Evolutionary conservation across 2,797 vertebrate genomes (phyloP), one percentile per base, ranked within the genome.

Genomic region (Cygnus olor): DNA sequence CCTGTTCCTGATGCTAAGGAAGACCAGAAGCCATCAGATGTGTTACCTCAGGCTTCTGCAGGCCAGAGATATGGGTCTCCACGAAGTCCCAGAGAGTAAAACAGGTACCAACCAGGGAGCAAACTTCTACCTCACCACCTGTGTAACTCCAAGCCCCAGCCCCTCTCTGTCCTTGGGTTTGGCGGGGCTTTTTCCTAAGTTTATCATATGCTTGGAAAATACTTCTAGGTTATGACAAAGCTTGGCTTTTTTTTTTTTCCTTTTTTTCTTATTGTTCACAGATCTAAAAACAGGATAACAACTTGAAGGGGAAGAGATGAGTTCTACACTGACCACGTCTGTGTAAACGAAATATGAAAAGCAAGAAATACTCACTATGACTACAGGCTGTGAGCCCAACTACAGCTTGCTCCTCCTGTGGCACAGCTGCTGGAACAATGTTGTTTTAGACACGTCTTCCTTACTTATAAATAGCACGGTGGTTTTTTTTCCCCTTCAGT

Each of bases 291-390:
- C 63, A 70, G 5, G 24, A 51, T 34, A 73, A 30, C 38, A 83
- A 76, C 45, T 74, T 27, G 38, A 76, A 88, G 58, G 65, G 81
- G 79, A 78, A 93, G 94, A 87, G 69, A 89, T 79, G 88, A 92
- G 74, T 64, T 94, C 93, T 71, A 40, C 40, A 30, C 79, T 40
- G 80, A 79, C 65, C 69, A 47, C 76, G 72, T 87, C 74, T 78
- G 34, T 80, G 83, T 63, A 61, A 91, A 81, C 68, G 72, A 90
- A 93, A 73, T 1, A 19, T 49, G 78, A 57, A 94, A 95, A 60
- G 93, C 72, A 85, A 92, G 79, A 90, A 93, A 57, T 72, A 32
- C 47, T 87, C 56, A 24, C 38, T 57, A 0, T 25, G 79, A 30
- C 68, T 64, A 15, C 40, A 79, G 58, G 80, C 90, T 78, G 66